Conservation (phyloP, 2,888 invertebrate species). For the Marasmarcha lunaedactyla region DNA sequence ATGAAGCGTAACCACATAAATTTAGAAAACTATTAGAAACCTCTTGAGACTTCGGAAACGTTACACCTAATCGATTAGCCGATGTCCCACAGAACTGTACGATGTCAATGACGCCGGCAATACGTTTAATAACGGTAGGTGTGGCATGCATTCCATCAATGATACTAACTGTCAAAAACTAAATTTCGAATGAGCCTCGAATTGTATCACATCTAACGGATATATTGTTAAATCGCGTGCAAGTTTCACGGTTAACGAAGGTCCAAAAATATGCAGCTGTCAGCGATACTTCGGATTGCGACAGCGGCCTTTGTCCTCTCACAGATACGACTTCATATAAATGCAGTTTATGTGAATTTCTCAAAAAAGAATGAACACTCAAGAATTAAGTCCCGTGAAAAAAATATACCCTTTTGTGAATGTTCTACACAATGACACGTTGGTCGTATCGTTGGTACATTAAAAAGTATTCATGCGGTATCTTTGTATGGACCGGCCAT, state of each 20-base stretch:
- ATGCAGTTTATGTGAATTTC: slow-evolving; percentile 63
- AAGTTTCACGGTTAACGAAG: slow-evolving; percentile 51
- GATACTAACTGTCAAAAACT: slow-evolving; percentile 32
- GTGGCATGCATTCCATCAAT: slow-evolving; percentile 41
- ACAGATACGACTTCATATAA: slow-evolving; percentile 65
- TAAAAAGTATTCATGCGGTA: slow-evolving; percentile 70
- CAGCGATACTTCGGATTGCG: slow-evolving; percentile 49
- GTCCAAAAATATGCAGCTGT: slow-evolving; percentile 52
- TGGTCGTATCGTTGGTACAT: slow-evolving; percentile 68
- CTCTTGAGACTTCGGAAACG: slow-evolving; percentile 38
- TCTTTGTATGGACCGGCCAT: slow-evolving; percentile 48
- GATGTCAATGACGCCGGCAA: slow-evolving; percentile 31
- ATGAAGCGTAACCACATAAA: slow-evolving; percentile 48
- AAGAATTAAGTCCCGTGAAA: slow-evolving; percentile 54
- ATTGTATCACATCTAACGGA: slow-evolving; percentile 49
- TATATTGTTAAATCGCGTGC: slow-evolving; percentile 45
- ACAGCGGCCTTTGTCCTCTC: slow-evolving; percentile 49
- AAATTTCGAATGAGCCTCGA: slow-evolving; percentile 47
- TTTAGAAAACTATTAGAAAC: slow-evolving; percentile 42
- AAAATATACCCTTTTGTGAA: slow-evolving; percentile 51
- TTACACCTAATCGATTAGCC: slow-evolving; percentile 8
- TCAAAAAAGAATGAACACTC: slow-evolving; percentile 47
- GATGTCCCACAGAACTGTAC: slow-evolving; percentile 21
- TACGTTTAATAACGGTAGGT: slow-evolving; percentile 43
- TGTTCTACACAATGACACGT: slow-evolving; percentile 43